phyloP scores from a whole-genome alignment of 2,888 invertebrate species.

The Catocala fraxini region DNA sequence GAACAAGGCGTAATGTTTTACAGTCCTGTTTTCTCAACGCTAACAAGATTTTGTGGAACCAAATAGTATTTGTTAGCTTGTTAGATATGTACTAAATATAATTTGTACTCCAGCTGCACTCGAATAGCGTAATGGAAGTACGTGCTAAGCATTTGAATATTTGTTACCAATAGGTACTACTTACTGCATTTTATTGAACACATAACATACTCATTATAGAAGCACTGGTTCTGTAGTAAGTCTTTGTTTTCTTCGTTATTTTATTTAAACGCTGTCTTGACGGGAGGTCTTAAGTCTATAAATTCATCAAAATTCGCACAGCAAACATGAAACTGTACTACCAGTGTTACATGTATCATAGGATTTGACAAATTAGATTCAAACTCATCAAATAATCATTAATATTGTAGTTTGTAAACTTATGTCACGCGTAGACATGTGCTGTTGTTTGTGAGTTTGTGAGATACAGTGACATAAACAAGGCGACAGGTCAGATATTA shows the following conservation, averaged over 20 bases:
- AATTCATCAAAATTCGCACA: too few species aligned
- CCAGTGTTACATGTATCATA: too few species aligned
- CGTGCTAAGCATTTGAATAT: background rate
- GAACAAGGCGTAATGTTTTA: conserved; percentile 4
- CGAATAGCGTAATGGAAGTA: background rate
- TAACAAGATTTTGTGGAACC: background rate
- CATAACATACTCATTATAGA: too few species aligned
- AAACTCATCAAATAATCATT: conserved; percentile 11
- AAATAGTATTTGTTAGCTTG: background rate
- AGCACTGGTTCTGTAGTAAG: too few species aligned
- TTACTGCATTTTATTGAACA: too few species aligned
- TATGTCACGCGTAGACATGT: conserved; percentile 13
- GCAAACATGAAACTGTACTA: too few species aligned
- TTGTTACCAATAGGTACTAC: too few species aligned
- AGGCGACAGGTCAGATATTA: conserved; percentile 33
- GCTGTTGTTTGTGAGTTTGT: conserved; percentile 23
- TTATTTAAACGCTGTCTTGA: too few species aligned
- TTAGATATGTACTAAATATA: background rate
- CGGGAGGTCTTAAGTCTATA: too few species aligned
- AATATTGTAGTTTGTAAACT: conserved; percentile 4
- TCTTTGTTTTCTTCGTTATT: too few species aligned
- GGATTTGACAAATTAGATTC: background rate
- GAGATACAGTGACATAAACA: background rate
- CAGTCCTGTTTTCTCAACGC: background rate
- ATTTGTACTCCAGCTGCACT: conserved; percentile 2